Evolutionary conservation across 2,113 vertebrate species (phyloP).

Genomic region (Eonycteris spelaea): DNA sequence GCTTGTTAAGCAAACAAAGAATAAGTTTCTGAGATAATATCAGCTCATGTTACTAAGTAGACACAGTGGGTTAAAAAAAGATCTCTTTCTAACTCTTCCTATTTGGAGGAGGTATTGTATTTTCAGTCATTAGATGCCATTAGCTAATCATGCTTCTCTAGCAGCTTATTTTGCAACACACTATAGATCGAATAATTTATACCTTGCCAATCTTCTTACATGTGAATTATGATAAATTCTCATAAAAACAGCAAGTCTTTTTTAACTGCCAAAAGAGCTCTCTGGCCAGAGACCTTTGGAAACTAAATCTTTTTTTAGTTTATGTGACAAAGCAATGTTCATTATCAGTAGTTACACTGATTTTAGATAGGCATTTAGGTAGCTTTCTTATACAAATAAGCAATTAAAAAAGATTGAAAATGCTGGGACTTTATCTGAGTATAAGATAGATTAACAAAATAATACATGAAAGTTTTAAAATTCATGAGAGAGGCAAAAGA

Average conservation of each 20-base stretch:
- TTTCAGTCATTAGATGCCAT: slow-evolving; percentile 75
- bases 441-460: neutral
- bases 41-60: slow-evolving; percentile 39
- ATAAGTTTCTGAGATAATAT: slow-evolving; percentile 51
- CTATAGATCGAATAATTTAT: slow-evolving; percentile 41
- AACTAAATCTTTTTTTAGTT: slow-evolving; percentile 17
- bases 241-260: neutral
- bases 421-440: neutral
- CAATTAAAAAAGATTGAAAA: neutral
- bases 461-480: neutral
- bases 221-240: slow-evolving; percentile 42
- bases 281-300: neutral
- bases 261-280: neutral
- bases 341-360: neutral
- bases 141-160: slow-evolving; percentile 74
- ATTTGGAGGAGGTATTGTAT: neutral
- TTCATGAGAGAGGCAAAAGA: neutral
- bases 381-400: slow-evolving; percentile 14
- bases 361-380: neutral
- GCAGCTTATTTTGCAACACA: slow-evolving; percentile 55
- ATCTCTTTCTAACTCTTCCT: slow-evolving; percentile 44
- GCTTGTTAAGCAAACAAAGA: slow-evolving; percentile 78
- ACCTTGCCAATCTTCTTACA: slow-evolving; percentile 28
- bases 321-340: neutral
- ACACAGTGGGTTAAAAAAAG: slow-evolving; percentile 2